A percentile compares a stretch with the other conserved stretches of the same genome.
These are phyloP conservation scores for Myotis findleyi DNA, from an alignment of 2,797 vertebrate species.

Conservation along the genomic window DNA sequence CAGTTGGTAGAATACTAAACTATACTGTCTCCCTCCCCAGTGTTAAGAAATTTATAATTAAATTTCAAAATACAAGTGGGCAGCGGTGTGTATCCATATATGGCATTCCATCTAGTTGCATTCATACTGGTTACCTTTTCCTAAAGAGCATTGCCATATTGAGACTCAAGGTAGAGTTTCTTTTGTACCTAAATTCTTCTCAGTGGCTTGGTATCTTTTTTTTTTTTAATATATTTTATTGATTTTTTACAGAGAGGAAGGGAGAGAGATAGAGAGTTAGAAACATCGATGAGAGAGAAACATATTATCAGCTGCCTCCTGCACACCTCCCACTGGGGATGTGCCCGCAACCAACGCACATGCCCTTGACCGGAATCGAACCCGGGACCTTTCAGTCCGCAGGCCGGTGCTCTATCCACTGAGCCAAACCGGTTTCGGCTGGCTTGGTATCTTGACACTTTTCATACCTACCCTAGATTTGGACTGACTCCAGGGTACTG, in stretches of 20 bases:
- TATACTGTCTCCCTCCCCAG: not conserved
- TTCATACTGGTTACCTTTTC: conserved; percentile 12
- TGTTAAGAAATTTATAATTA: conserved; percentile 14
- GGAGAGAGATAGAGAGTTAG: too few species aligned
- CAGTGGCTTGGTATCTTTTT: not conserved
- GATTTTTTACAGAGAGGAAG: too few species aligned
- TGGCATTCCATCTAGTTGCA: not conserved
- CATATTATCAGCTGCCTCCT: too few species aligned
- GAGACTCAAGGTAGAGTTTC: not conserved
- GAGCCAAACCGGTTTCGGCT: too few species aligned
- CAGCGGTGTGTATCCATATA: not conserved
- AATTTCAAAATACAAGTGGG: conserved; percentile 30
- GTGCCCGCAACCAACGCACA: too few species aligned
- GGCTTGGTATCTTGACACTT: not conserved
- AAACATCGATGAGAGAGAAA: too few species aligned
- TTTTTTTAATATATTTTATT: too few species aligned
- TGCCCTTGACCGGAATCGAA: too few species aligned
- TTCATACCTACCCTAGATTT: conserved; percentile 3
- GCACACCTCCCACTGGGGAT: too few species aligned
- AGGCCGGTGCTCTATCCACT: too few species aligned
- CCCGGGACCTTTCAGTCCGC: too few species aligned
- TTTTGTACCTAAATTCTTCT: conserved; percentile 30
- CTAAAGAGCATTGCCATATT: not conserved
- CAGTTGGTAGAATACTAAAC: conserved; percentile 21
- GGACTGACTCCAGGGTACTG: not conserved